phyloP scores from a whole-genome alignment of 2,888 invertebrate species.

The Falcaria lacertinaria region DNA sequence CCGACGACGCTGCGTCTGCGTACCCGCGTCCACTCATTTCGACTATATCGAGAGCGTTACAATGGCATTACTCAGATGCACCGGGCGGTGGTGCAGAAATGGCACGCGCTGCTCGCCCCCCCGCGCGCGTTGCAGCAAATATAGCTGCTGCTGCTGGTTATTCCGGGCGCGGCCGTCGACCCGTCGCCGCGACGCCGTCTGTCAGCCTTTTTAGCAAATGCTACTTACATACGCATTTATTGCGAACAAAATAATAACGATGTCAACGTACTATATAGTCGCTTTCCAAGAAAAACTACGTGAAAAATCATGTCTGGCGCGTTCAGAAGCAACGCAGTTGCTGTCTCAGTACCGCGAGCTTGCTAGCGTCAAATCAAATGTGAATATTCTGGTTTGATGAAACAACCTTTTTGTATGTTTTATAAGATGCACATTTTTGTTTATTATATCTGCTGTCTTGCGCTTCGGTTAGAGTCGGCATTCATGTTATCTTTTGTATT shows the following conservation, averaged over 20 bases:
- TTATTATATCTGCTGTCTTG: slow-evolving; percentile 5
- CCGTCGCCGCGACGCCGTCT: slow-evolving; percentile 79
- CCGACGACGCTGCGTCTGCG: slow-evolving; percentile 69
- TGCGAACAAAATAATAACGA: slow-evolving; percentile 61
- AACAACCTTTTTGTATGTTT: not conserved
- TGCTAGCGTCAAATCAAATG: not conserved
- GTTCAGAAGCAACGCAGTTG: not conserved
- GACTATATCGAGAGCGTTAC: slow-evolving; percentile 76
- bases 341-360: not conserved
- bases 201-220: slow-evolving; percentile 75
- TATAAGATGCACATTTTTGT: not conserved
- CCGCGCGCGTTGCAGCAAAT: slow-evolving; percentile 69
- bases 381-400: not conserved
- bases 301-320: slow-evolving; percentile 8
- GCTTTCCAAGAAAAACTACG: slow-evolving; percentile 35
- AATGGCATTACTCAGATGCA: slow-evolving; percentile 79
- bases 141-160: slow-evolving; percentile 75
- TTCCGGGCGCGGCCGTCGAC: slow-evolving; percentile 78
- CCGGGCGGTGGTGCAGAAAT: slow-evolving; percentile 77
- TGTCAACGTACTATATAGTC: slow-evolving; percentile 61
- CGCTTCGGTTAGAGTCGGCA: slow-evolving; percentile 8
- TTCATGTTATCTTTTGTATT: slow-evolving; percentile 16
- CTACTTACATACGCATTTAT: slow-evolving; percentile 68
- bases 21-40: slow-evolving; percentile 49
- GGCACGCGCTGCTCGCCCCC: slow-evolving; percentile 67